phyloP scores from a whole-genome alignment of 2,888 invertebrate genomes.

The Amorpha juglandis region DNA sequence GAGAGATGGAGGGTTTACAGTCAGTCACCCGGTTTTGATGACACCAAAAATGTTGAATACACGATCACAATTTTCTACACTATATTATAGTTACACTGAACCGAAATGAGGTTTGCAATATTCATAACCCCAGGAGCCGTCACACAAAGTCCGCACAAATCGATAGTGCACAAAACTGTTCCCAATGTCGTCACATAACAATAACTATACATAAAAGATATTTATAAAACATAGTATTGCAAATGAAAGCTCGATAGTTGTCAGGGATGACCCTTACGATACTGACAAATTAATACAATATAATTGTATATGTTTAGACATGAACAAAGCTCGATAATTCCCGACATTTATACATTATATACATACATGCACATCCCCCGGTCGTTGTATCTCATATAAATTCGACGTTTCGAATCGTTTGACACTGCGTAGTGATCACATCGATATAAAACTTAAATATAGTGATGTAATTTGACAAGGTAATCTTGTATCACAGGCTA shows the following conservation, averaged over 20 bases:
- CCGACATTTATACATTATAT: neutral
- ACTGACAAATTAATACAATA: neutral
- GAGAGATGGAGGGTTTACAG: too few species aligned
- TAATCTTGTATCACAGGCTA: conserved; percentile 9
- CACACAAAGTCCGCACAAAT: neutral
- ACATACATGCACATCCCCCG: conserved; percentile 14
- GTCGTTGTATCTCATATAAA: conserved; percentile 24
- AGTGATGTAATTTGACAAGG: conserved; percentile 15
- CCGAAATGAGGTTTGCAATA: too few species aligned
- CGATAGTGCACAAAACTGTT: neutral
- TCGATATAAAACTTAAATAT: conserved; percentile 14
- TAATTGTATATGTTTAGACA: neutral
- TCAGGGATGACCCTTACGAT: neutral
- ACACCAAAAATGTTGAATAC: too few species aligned
- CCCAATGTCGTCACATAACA: neutral
- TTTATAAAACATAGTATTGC: conserved; percentile 17
- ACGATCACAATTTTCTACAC: too few species aligned
- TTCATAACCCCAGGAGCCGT: too few species aligned
- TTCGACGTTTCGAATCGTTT: conserved; percentile 20
- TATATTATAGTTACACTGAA: too few species aligned
- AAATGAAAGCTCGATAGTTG: conserved; percentile 17
- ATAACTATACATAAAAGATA: neutral
- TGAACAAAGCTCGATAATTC: neutral
- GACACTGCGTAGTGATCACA: conserved; percentile 8
- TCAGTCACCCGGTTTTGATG: too few species aligned